Conservation (phyloP, 2,113 vertebrate genomes). For the Oryctolagus cuniculus region mOryCun1.1 NC_091449.1:62691001-62691500, state of each 20-base stretch:
- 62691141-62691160: conserved; percentile 72
- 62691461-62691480: background rate
- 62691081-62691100: conserved; percentile 73
- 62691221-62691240: conserved; percentile 33
- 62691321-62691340: background rate
- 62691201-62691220: conserved; percentile 60
- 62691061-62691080: conserved; percentile 70
- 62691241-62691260: conserved; percentile 36
- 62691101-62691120: conserved; percentile 72
- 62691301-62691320: background rate
- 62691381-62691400: background rate
- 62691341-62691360: background rate
- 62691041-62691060: conserved; percentile 58
- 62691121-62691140: conserved; percentile 82
- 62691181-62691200: conserved; percentile 80
- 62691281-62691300: background rate
- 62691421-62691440: background rate
- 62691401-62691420: background rate
- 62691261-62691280: background rate
- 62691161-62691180: conserved; percentile 64
- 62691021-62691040: conserved; percentile 45
- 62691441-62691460: background rate
- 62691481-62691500: background rate
- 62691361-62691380: background rate
- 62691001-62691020: conserved; percentile 58